Base-by-base conservation (phyloP, 2,113 vertebrate species). In the Chlorodrepanis virens region DNA sequence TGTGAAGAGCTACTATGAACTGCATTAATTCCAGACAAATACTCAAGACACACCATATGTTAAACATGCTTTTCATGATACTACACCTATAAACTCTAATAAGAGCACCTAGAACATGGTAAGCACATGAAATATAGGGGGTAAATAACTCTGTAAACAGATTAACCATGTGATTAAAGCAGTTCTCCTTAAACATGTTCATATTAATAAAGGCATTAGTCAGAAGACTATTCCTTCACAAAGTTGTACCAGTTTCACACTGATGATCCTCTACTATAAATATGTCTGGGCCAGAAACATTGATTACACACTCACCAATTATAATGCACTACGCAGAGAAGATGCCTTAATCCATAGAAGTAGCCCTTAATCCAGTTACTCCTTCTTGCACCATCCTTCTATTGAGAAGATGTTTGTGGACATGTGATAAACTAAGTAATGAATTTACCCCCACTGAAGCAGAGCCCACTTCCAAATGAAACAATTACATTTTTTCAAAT, bases 21-120 rank as follows among this genome's bases (percentile, higher is more conserved):
- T 77, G 27, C 53, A 85, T 31, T 85, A 50, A 95, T 72, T 93
- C 75, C 74, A 94, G 57, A 84, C 37, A 92, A 93, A 94, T 42
- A 39, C 33, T 81, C 29, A 86, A 84, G 74, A 91, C 67, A 27
- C 24, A 64, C 37, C 28, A 33, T 68, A 76, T 79, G 37, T 64
- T 94, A 71, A 90, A 37, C 9, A 22, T 2, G 2, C 42, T 57
- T 45, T 57, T 91, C 45, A 93, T 76, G 21, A 65, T 40, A 49
- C 31, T 24, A n/a, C 61, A 91, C 59, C 42, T 49, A 91, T 39
- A 54, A 54, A 77, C 42, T 57, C 57, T 16, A 93, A 81, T 50
- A 56, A 72, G 93, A 94, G 72, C 21, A 82, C 39, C 61, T 56
- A 76, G 16, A 93, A 93, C 0, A 1, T 18, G 7, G 25, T 35